Evolutionary conservation across 2,797 vertebrate genomes (phyloP).

Genomic region (Sternarchorhynchus goeldii): DNA sequence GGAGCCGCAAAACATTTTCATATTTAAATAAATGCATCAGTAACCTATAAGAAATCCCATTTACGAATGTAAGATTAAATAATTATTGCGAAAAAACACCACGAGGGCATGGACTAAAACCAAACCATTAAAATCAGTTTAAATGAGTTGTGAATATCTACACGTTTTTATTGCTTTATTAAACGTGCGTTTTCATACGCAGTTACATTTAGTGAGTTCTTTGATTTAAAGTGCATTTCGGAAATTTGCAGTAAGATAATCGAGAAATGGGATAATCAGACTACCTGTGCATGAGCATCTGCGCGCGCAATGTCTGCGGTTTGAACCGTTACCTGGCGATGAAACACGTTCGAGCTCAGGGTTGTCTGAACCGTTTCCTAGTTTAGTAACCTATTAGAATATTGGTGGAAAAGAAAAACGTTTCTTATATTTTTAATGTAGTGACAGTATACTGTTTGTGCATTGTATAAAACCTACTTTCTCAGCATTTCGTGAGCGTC

Average conservation of each 20-base stretch:
- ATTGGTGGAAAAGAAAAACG: not conserved
- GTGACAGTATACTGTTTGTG: not conserved
- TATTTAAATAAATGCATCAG: not conserved
- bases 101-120: not conserved
- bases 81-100: not conserved
- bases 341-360: too few species aligned
- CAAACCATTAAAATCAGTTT: too few species aligned
- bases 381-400: too few species aligned
- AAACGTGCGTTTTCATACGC: not conserved
- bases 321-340: too few species aligned
- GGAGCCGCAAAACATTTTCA: not conserved
- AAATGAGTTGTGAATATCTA: too few species aligned
- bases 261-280: not conserved
- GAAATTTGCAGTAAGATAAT: not conserved
- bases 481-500: slow-evolving; percentile 40
- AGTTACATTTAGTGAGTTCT: too few species aligned
- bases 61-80: not conserved
- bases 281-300: not conserved
- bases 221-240: not conserved
- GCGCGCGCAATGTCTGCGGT: not conserved
- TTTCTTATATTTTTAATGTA: not conserved
- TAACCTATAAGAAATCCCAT: not conserved
- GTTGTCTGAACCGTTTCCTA: too few species aligned
- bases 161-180: too few species aligned
- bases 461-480: not conserved